Evolutionary conservation across 2,113 vertebrate species (phyloP).

Genomic region (Ifrita kowaldi): DNA sequence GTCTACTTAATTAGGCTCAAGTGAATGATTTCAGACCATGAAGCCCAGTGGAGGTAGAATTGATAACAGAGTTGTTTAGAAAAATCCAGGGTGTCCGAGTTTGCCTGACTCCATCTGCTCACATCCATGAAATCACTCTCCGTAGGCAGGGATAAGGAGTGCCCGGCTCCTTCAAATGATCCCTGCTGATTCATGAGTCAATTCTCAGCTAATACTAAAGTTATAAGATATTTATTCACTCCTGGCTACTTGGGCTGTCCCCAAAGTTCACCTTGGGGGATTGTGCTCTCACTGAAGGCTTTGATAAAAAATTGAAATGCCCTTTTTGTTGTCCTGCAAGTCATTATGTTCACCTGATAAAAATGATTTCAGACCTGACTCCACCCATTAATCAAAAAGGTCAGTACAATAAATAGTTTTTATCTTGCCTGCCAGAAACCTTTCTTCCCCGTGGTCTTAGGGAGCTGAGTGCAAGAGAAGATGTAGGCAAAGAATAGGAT

Average conservation of each 20-base stretch:
- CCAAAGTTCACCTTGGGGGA: not conserved
- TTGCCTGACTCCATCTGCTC: not conserved
- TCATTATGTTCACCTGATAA: not conserved
- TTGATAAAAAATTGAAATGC: constrained; percentile 13
- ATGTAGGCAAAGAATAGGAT: not conserved
- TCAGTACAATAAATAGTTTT: not conserved
- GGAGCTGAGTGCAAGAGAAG: not conserved
- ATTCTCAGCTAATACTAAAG: not conserved
- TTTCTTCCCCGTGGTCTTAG: not conserved
- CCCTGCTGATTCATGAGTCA: not conserved
- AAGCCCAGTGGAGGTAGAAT: not conserved
- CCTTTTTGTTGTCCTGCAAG: constrained; percentile 20
- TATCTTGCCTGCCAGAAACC: not conserved
- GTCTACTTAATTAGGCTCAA: not conserved
- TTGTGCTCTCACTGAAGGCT: not conserved
- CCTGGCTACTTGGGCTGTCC: not conserved
- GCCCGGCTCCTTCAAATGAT: not conserved
- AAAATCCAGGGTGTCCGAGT: not conserved
- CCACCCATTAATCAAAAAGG: not conserved
- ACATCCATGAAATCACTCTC: not conserved
- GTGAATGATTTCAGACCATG: not conserved
- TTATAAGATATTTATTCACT: not conserved
- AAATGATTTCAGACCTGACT: not conserved
- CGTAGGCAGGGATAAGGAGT: not conserved
- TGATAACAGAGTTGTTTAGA: not conserved